Percentiles rank a stretch among this genome's conserved stretches.
phyloP scores from a whole-genome alignment of 2,888 invertebrate species.

The Aproaerema taeniolella region DNA sequence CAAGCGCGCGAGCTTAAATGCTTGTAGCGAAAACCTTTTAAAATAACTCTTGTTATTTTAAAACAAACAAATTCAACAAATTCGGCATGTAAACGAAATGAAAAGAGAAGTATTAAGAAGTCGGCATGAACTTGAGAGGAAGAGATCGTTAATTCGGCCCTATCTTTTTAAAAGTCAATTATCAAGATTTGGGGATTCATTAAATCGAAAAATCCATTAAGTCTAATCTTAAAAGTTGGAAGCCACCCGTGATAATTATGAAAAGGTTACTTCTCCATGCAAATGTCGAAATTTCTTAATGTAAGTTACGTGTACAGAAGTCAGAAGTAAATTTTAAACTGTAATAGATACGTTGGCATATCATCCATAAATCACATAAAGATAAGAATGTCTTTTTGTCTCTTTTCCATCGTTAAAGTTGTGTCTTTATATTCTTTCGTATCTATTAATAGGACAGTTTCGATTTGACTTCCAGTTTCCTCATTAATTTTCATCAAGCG shows the following conservation, averaged over 20 bases:
- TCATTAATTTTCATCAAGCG: slow-evolving; percentile 57
- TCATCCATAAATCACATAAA: slow-evolving; percentile 52
- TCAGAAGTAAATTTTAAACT: slow-evolving; percentile 48
- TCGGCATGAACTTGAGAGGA: slow-evolving; percentile 18
- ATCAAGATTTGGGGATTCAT: slow-evolving; percentile 60
- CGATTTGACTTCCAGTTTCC: slow-evolving; percentile 43
- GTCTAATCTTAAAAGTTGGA: slow-evolving; percentile 61
- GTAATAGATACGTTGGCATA: slow-evolving; percentile 46
- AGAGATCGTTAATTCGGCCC: slow-evolving; percentile 46
- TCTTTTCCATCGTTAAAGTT: slow-evolving; percentile 39
- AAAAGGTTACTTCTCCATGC: slow-evolving; percentile 66
- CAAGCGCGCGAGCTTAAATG: slow-evolving; percentile 49
- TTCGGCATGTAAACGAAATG: slow-evolving; percentile 18
- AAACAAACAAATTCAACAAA: too few species aligned
- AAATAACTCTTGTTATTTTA: slow-evolving; percentile 35
- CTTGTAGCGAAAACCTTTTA: slow-evolving; percentile 38
- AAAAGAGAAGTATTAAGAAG: slow-evolving; percentile 20
- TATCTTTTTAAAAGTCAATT: slow-evolving; percentile 66
- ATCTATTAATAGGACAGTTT: slow-evolving; percentile 30
- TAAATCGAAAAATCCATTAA: slow-evolving; percentile 71
- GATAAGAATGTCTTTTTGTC: slow-evolving; percentile 60
- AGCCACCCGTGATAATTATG: slow-evolving; percentile 67
- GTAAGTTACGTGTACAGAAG: slow-evolving; percentile 67
- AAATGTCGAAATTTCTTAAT: slow-evolving; percentile 64
- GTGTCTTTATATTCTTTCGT: slow-evolving; percentile 27